Evolutionary conservation across 2,113 vertebrate species (phyloP).

Genomic region (zebrafish (Danio rerio)): GRCz12tu NC_133187.1:21538501-21539000

Average conservation of each 20-base stretch:
- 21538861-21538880: conserved; percentile 90
- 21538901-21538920: conserved; percentile 64
- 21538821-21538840: conserved; percentile 93
- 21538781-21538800: conserved; percentile 90
- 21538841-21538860: conserved; percentile 92
- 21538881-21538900: conserved; percentile 96
- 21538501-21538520: background rate
- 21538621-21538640: conserved; percentile 10
- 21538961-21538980: background rate
- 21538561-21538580: conserved; percentile 10
- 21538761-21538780: conserved; percentile 29
- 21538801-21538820: conserved; percentile 85
- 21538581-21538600: conserved; percentile 6
- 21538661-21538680: background rate
- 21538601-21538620: background rate
- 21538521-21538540: background rate
- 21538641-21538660: conserved; percentile 14
- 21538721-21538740: background rate
- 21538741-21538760: conserved; percentile 28
- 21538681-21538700: background rate
- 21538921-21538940: conserved; percentile 23
- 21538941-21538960: background rate
- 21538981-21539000: conserved; percentile 1
- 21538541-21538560: background rate
- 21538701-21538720: background rate